phyloP scores from a whole-genome alignment of 2,113 vertebrate species.

The Donacobius atricapilla region DNA sequence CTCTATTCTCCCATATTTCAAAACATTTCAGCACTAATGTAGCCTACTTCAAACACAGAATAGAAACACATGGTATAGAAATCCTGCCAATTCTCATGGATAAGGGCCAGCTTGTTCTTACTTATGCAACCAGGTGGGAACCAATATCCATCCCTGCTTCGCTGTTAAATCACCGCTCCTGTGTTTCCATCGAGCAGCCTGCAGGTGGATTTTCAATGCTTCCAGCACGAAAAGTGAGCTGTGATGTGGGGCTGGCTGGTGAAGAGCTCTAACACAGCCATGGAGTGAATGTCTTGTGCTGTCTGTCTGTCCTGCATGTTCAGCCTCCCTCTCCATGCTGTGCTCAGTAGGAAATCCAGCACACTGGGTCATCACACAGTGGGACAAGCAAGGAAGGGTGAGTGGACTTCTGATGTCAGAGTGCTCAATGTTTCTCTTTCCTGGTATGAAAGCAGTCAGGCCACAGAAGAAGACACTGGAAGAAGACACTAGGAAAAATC shows the following conservation, averaged over 20 bases:
- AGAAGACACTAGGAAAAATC: neutral
- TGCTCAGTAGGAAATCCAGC: neutral
- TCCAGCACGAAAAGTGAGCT: neutral
- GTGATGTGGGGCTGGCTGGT: neutral
- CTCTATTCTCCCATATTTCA: neutral
- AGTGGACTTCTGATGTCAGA: neutral
- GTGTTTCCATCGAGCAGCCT: neutral
- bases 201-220: neutral
- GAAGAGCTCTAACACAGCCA: neutral
- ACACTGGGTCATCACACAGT: neutral
- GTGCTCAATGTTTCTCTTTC: neutral
- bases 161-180: neutral
- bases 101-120: neutral
- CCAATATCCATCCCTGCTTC: neutral
- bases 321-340: neutral
- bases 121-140: neutral
- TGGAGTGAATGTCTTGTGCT: neutral
- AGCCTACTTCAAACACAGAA: neutral
- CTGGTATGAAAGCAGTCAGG: rapidly evolving
- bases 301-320: neutral
- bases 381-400: conserved; percentile 8
- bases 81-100: neutral
- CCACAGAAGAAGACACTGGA: neutral
- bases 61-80: neutral
- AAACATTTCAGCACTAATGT: neutral